phyloP scores from a whole-genome alignment of 2,113 vertebrate genomes.

The Balaeniceps rex region DNA sequence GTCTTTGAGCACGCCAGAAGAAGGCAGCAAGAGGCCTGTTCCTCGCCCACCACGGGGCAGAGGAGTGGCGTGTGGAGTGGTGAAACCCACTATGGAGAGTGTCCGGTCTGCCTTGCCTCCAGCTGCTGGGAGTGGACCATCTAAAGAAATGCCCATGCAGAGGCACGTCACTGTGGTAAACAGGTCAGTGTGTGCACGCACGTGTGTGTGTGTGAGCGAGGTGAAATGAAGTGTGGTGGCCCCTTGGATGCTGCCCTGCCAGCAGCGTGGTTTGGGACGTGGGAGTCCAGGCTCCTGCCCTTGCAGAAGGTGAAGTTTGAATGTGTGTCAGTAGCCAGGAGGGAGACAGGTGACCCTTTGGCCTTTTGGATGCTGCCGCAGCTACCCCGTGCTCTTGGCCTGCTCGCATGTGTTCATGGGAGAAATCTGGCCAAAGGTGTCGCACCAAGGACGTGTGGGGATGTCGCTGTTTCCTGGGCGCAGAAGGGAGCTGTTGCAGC shows the following conservation, averaged over 20 bases:
- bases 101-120: constrained; percentile 15
- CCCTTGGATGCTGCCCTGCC: no score
- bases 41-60: constrained; percentile 22
- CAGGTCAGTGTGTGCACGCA: constrained; percentile 51
- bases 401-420: neutral
- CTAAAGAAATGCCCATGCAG: constrained; percentile 52
- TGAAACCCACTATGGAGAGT: constrained; percentile 40
- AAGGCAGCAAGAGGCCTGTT: constrained; percentile 50
- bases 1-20: constrained; percentile 26
- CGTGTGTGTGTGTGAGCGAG: neutral
- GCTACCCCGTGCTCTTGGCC: neutral
- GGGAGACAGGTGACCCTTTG: neutral
- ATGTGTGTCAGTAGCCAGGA: accelerated
- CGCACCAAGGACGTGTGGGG: accelerated
- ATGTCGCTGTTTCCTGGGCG: neutral
- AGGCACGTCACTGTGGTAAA: constrained; percentile 50
- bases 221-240: no score
- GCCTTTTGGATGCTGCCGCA: neutral
- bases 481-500: neutral
- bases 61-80: neutral
- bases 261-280: neutral
- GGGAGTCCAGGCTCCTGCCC: neutral
- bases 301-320: neutral
- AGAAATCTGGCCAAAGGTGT: neutral
- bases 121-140: constrained; percentile 42